A percentile compares a stretch with the other conserved stretches of the same genome.
Conservation (phyloP, 2,888 invertebrate species). For the Drosophila kambysellisi region DNA sequence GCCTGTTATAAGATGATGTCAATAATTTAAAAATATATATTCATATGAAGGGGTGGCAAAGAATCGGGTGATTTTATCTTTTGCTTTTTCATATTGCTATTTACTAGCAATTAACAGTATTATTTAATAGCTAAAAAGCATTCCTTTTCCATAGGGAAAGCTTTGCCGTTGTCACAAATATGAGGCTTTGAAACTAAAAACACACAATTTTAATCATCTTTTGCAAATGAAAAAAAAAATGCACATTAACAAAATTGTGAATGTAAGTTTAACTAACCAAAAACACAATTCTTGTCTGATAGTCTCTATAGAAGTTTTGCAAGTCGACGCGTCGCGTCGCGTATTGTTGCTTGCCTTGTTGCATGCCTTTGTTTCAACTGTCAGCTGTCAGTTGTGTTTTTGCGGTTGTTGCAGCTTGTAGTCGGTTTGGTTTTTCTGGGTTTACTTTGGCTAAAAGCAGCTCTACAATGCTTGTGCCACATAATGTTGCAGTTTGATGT, state of each 20-base stretch:
- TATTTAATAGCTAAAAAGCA: too few species aligned
- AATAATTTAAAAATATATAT: not conserved
- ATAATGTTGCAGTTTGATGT: conserved; percentile 10
- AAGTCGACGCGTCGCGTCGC: conserved; percentile 21
- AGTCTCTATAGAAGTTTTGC: not conserved
- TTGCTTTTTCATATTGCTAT: too few species aligned
- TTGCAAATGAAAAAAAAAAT: too few species aligned
- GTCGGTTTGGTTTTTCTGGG: conserved; percentile 12
- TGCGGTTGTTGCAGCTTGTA: conserved; percentile 24
- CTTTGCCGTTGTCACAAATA: not conserved
- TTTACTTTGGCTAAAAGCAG: conserved; percentile 49
- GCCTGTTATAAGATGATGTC: not conserved
- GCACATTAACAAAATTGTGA: too few species aligned
- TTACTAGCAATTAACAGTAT: too few species aligned
- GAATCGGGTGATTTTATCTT: not conserved
- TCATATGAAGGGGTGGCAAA: too few species aligned
- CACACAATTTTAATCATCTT: too few species aligned
- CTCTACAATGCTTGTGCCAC: conserved; percentile 3
- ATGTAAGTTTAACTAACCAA: too few species aligned
- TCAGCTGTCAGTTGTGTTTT: conserved; percentile 55
- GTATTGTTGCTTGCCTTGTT: conserved; percentile 51
- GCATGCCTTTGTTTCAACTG: conserved; percentile 58
- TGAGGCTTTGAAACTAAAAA: not conserved
- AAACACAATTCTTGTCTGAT: too few species aligned
- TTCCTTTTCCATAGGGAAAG: not conserved